A percentile compares a stretch with the other conserved stretches of the same genome.
phyloP scores from a whole-genome alignment of 2,797 vertebrate species.

The Phataginus tricuspis region DNA sequence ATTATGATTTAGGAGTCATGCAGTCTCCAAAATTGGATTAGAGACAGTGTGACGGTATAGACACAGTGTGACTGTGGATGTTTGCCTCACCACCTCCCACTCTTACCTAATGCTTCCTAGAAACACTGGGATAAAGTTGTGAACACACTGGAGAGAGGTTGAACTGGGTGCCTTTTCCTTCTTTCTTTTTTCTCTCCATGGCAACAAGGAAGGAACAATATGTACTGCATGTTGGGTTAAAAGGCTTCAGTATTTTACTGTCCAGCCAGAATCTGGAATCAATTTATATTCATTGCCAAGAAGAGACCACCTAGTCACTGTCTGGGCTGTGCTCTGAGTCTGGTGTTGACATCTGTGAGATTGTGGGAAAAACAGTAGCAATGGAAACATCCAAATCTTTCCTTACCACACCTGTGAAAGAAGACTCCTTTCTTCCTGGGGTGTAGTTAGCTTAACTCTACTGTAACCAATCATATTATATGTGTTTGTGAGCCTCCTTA shows the following conservation, averaged over 20 bases:
- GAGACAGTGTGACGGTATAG: not conserved
- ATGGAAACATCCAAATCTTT: not conserved
- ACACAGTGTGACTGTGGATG: not conserved
- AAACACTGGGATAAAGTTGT: slow-evolving; percentile 1
- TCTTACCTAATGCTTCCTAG: slow-evolving; percentile 45
- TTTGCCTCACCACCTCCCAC: slow-evolving; percentile 2
- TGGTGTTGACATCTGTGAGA: not conserved
- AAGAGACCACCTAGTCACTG: slow-evolving; percentile 45
- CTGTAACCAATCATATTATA: not conserved
- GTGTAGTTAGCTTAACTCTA: not conserved
- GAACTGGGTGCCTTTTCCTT: slow-evolving; percentile 45
- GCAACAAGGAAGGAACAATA: slow-evolving; percentile 40
- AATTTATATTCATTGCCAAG: slow-evolving; percentile 4
- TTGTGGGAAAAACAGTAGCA: not conserved
- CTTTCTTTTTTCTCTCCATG: not conserved
- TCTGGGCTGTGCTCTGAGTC: not conserved
- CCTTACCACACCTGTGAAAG: not conserved
- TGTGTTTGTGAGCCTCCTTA: not conserved
- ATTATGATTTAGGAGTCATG: not conserved
- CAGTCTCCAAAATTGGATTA: not conserved
- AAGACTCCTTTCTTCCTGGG: not conserved
- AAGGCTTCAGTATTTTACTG: slow-evolving; percentile 44
- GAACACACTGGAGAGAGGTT: not conserved
- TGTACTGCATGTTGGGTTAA: not conserved
- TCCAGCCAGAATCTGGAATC: not conserved